Evolutionary conservation across 2,888 invertebrate species (phyloP), one percentile per base, ranked within the genome.

Genomic region (Catocala nupta): DNA sequence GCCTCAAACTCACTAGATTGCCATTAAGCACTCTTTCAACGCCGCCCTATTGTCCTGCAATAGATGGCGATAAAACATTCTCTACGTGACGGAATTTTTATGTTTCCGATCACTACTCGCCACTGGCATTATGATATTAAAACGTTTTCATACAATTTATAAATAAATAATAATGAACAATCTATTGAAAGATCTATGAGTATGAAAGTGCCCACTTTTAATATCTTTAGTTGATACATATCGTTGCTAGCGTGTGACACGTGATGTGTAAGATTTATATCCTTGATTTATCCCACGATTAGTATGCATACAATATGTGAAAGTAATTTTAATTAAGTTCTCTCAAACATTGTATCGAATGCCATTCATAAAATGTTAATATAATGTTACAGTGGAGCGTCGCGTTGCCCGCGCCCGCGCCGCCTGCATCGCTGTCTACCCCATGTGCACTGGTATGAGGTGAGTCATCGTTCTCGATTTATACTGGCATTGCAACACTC

Each of bases 71-170:
- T 92, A 90, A 90, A 91, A 87, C 83, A 86, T 83, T 83, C 83
- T 81, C 82, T 88, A 89, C 92, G 93, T 92, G 93, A 89, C 81
- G 90, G 93, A 86, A 93, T 93, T 90, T 92, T 92, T 92, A 93
- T 93, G 82, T 90, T 90, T 93, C 93, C 93, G 90, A 92, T 91
- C 84, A 81, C 71, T 84, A 84, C 80, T 85, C 88, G 82, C 83
- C 67, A 60, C 72, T 76, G 68, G 86, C 81, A 87, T 87, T 83
- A 83, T 82, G 68, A 85, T 84, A 80, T 76, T 71, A 80, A 78
- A 82, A 68, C 44, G 47, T 75, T 72, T 73, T 74, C 69, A 57
- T 65, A 72, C 43, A 56, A 44, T 60, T 61, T 55, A 67, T 67
- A 80, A 75, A 72, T 65, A 70, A 34, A 75, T 74, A 79, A 73